Percentiles rank a stretch among this genome's conserved stretches.
These are phyloP conservation scores for Bellardia pandia DNA, from an alignment of 2,888 invertebrate genomes.

Conservation along the genomic window DNA sequence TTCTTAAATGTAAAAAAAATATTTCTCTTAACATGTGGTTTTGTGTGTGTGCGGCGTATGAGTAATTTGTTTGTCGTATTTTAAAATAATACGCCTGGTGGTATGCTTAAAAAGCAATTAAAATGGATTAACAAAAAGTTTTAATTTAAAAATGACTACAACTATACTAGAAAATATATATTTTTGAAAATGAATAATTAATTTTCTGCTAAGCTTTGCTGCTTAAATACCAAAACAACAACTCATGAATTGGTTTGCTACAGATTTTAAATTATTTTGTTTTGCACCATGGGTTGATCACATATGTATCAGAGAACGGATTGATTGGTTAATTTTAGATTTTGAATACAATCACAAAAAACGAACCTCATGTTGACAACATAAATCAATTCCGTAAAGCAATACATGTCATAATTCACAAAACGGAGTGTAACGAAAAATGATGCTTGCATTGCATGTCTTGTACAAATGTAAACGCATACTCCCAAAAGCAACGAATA, in stretches of 20 bases:
- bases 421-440: too few relatives aligned
- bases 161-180: slow-evolving; percentile 48
- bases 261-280: slow-evolving; percentile 10
- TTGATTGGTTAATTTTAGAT: too few relatives aligned
- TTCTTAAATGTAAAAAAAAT: not conserved
- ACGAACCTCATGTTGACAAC: too few relatives aligned
- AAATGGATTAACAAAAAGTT: slow-evolving; percentile 80
- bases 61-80: slow-evolving; percentile 75
- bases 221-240: slow-evolving; percentile 52
- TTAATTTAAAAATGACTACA: slow-evolving; percentile 61
- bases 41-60: slow-evolving; percentile 73
- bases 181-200: slow-evolving; percentile 61
- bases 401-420: too few relatives aligned
- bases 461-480: too few relatives aligned
- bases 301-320: too few relatives aligned
- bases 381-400: too few relatives aligned
- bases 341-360: too few relatives aligned
- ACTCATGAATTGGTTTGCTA: slow-evolving; percentile 32
- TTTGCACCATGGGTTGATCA: slow-evolving; percentile 15
- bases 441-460: too few relatives aligned
- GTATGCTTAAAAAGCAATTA: slow-evolving; percentile 82
- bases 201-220: slow-evolving; percentile 61
- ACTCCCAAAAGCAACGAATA: too few relatives aligned
- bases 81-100: slow-evolving; percentile 75
- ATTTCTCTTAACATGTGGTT: not conserved